These are phyloP conservation scores for Cherax quadricarinatus DNA, from an alignment of 1,140 invertebrate genomes.

Conservation along the genomic window DNA sequence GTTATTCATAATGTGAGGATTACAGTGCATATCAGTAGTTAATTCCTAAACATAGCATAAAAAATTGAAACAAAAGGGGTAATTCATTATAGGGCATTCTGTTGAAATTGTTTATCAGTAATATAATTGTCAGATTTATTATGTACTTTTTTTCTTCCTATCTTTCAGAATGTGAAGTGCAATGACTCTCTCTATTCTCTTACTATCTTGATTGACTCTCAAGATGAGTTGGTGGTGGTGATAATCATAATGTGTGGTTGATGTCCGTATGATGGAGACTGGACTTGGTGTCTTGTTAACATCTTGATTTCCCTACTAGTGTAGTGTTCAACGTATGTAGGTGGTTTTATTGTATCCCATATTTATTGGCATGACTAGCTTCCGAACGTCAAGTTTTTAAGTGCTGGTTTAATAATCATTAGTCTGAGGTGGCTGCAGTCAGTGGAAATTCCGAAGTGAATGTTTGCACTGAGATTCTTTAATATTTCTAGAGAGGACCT, in stretches of 20 bases:
- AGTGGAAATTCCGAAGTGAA: background rate
- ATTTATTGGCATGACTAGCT: conserved; percentile 17
- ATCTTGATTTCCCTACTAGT: background rate
- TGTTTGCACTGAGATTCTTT: background rate
- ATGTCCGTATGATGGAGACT: conserved; percentile 6
- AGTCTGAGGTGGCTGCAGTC: background rate
- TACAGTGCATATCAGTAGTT: too few species aligned
- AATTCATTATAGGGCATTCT: too few species aligned
- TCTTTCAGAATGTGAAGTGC: conserved; percentile 5
- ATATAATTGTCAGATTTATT: background rate
- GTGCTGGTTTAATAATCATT: background rate
- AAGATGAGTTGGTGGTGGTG: conserved; percentile 4
- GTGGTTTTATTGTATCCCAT: background rate
- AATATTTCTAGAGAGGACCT: background rate
- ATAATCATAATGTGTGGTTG: conserved; percentile 6
- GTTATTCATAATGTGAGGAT: too few species aligned
- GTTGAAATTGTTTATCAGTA: background rate
- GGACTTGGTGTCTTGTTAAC: background rate
- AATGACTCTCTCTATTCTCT: background rate
- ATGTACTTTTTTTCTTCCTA: background rate
- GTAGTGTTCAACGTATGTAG: background rate
- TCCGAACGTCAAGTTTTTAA: background rate
- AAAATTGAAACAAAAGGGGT: too few species aligned
- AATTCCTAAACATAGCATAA: too few species aligned
- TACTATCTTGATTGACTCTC: background rate